Evolutionary conservation across 2,113 vertebrate genomes (phyloP).

Genomic region (Centrocercus urophasianus): DNA sequence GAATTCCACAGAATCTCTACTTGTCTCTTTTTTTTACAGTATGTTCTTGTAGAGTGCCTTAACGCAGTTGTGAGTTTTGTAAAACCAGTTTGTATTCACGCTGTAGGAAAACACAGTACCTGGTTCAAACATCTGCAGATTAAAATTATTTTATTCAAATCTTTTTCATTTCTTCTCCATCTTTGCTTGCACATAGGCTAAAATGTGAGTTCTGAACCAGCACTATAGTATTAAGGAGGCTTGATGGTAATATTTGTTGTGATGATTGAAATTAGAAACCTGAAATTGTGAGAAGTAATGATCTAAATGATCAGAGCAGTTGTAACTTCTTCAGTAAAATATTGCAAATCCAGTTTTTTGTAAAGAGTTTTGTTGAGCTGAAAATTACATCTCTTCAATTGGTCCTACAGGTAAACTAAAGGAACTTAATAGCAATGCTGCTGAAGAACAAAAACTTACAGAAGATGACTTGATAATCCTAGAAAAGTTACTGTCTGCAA

Average conservation of each 20-base stretch:
- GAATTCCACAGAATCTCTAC: not conserved
- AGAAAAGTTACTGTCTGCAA: constrained; percentile 82
- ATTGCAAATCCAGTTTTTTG: not conserved
- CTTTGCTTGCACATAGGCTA: not conserved
- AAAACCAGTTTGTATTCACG: not conserved
- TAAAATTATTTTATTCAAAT: not conserved
- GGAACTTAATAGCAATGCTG: constrained; percentile 82
- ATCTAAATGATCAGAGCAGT: not conserved
- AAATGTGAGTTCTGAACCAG: not conserved
- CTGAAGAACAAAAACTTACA: constrained; percentile 81
- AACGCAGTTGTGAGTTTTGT: not conserved
- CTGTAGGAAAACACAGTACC: not conserved
- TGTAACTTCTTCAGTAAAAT: not conserved
- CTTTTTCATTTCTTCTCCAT: not conserved
- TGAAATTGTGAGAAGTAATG: not conserved
- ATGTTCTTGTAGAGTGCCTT: not conserved
- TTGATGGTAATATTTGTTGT: not conserved
- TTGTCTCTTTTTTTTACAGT: not conserved
- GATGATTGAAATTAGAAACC: not conserved
- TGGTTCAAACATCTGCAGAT: not conserved
- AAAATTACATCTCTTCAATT: not conserved
- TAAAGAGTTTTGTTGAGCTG: not conserved
- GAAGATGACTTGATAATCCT: constrained; percentile 82
- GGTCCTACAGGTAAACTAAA: constrained; percentile 87
- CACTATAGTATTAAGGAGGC: not conserved